phyloP scores from a whole-genome alignment of 2,888 invertebrate species.

The Oligia latruncula region DNA sequence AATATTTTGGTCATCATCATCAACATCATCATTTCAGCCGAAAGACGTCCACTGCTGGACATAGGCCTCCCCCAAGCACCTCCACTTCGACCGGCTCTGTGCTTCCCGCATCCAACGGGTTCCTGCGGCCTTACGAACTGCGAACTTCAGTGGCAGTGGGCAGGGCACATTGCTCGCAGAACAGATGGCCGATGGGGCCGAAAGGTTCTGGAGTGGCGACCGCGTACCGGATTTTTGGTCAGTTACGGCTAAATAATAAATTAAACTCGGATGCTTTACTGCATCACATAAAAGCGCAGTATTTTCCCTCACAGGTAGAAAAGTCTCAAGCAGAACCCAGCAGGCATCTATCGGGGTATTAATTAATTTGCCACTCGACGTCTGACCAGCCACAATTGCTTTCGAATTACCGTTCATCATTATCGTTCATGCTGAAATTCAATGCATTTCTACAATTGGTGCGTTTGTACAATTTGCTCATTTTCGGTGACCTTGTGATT shows the following conservation, averaged over 20 bases:
- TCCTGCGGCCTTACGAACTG: too few relatives aligned
- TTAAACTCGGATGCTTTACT: not conserved
- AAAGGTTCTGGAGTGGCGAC: too few relatives aligned
- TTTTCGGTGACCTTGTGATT: slow-evolving; percentile 3
- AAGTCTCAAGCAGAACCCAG: slow-evolving; percentile 31
- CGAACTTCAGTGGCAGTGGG: too few relatives aligned
- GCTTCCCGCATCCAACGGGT: too few relatives aligned
- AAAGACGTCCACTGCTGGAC: too few relatives aligned
- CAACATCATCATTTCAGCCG: too few relatives aligned
- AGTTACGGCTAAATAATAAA: not conserved
- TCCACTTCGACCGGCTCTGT: too few relatives aligned
- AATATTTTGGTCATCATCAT: too few relatives aligned
- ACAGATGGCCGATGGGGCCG: too few relatives aligned
- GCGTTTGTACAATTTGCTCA: slow-evolving; percentile 18
- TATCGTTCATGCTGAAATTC: slow-evolving; percentile 41
- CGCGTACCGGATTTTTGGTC: too few relatives aligned
- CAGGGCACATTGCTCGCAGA: too few relatives aligned
- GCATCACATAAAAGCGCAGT: not conserved
- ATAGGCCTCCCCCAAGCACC: too few relatives aligned
- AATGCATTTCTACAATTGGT: slow-evolving; percentile 14
- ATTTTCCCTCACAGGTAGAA: not conserved
- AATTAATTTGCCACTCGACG: slow-evolving; percentile 62
- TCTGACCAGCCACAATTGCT: slow-evolving; percentile 62
- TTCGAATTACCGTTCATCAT: slow-evolving; percentile 58
- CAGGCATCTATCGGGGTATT: slow-evolving; percentile 58